Evolutionary conservation across 2,888 invertebrate genomes (phyloP), one percentile per base, ranked within the genome.

Genomic region (Cryptops parisi): DNA sequence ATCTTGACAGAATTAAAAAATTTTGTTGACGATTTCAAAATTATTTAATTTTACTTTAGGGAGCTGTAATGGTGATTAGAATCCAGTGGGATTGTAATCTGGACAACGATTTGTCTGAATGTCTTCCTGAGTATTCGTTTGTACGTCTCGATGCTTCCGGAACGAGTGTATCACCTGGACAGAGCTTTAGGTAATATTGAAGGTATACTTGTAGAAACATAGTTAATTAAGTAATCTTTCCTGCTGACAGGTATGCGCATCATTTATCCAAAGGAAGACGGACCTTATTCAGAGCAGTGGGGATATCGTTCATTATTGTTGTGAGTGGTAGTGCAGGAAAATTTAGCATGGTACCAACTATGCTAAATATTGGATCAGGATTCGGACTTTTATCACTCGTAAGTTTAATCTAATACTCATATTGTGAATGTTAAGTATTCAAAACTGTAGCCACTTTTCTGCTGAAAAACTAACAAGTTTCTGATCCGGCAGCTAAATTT

Each of bases 151-250:
- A 74, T 58, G 67, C 67, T 52, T 60, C 62, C 2, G 57, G 66
- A 25, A 67, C 66, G 25, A 60, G 60, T 26, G 63, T 70, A 39
- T 66, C 72, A 3, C 65, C 65, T 27, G 73, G 73, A 1, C 72
- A 68, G 64, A 73, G 74, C 61, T 74, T 73, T 58, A 65, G 72
- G 71, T 72, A 60, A 55, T n/a, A n/a, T n/a, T n/a, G n/a, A n/a
- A n/a, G 2, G 19, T 23, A 21, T 5, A 45, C 3, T 44, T 3
- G 19, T 5, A 43, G 6, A 6, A 43, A 43, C 12, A 19, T 45
- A 21, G 19, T 3, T 22, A 45, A 15, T 53, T 22, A 2, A 47
- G 17, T 59, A 58, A 45, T 45, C 25, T 44, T 43, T n/a, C n/a
- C n/a, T n/a, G n/a, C n/a, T n/a, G n/a, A n/a, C n/a, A 62, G 63